These are phyloP conservation scores for Creontiades dilutus DNA, from an alignment of 2,888 invertebrate species.

Conservation along the genomic window DNA sequence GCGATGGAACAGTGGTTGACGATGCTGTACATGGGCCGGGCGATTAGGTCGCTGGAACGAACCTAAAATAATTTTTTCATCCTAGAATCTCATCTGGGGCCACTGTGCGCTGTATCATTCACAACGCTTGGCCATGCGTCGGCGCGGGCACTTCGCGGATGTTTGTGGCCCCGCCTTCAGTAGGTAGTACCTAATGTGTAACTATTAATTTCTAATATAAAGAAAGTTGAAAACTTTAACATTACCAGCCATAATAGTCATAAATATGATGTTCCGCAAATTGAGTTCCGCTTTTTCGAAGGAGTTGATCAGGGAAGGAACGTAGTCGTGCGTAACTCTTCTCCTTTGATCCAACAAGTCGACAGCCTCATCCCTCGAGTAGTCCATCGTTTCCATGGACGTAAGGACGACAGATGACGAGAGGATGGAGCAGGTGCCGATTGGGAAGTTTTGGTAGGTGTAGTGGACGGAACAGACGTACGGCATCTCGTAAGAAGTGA, in stretches of 20 bases:
- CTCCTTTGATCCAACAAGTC: not conserved
- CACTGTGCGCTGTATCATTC: too few species aligned
- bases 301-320: not conserved
- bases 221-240: too few species aligned
- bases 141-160: too few species aligned
- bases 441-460: not conserved
- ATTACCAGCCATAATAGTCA: not conserved
- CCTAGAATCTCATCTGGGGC: too few species aligned
- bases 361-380: not conserved
- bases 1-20: too few species aligned
- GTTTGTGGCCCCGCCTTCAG: too few species aligned
- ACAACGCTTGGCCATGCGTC: too few species aligned
- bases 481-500: not conserved
- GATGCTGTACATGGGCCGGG: too few species aligned
- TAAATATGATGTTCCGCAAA: not conserved
- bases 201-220: too few species aligned
- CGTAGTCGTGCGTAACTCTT: not conserved
- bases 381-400: not conserved
- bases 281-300: not conserved
- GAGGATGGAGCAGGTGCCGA: not conserved
- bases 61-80: too few species aligned
- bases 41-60: too few species aligned
- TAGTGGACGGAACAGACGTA: slow-evolving; percentile 2
- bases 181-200: too few species aligned
- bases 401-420: not conserved